Percentiles rank a stretch among this genome's conserved stretches.
Evolutionary conservation across 2,797 vertebrate genomes (phyloP).

Genomic region (Decapterus maruadsi): DNA sequence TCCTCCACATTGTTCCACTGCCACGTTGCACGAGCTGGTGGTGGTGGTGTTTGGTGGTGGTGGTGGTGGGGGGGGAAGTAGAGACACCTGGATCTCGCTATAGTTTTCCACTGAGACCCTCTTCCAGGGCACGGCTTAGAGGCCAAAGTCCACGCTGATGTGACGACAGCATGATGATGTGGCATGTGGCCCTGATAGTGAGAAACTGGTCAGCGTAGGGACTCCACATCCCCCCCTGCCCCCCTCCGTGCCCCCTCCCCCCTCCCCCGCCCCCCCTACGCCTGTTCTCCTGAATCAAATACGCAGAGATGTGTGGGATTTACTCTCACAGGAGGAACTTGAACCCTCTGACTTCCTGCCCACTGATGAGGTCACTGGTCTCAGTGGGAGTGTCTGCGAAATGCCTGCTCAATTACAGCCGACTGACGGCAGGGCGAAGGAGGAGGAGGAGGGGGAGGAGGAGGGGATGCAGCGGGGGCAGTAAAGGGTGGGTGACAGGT

Average conservation of each 20-base stretch:
- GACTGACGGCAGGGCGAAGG: slow-evolving; percentile 50
- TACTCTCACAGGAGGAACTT: slow-evolving; percentile 85
- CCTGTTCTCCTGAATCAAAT: slow-evolving; percentile 61
- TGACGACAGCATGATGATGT: slow-evolving; percentile 66
- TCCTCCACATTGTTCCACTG: slow-evolving; percentile 78
- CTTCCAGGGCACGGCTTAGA: slow-evolving; percentile 12
- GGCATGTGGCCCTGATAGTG: slow-evolving; percentile 64
- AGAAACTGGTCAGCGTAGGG: slow-evolving; percentile 65
- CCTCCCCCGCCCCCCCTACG: too few species aligned
- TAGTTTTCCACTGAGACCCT: slow-evolving; percentile 45
- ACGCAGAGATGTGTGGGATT: slow-evolving; percentile 84
- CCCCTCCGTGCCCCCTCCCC: too few species aligned
- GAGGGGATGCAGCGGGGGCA: slow-evolving; percentile 37
- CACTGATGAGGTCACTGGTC: slow-evolving; percentile 87
- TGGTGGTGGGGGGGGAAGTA: slow-evolving; percentile 34
- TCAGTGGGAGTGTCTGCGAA: slow-evolving; percentile 85
- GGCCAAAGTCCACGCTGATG: slow-evolving; percentile 30
- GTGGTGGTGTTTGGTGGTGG: too few species aligned
- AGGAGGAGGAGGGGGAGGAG: slow-evolving; percentile 31
- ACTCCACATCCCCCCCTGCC: slow-evolving; percentile 65
- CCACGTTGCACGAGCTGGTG: slow-evolving; percentile 54
- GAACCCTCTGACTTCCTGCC: slow-evolving; percentile 87
- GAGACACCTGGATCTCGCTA: slow-evolving; percentile 73
- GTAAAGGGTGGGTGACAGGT: slow-evolving; percentile 66
- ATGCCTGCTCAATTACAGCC: slow-evolving; percentile 80